A percentile compares a stretch with the other conserved stretches of the same genome.
These are phyloP conservation scores for Galeopterus variegatus DNA, from an alignment of 2,113 vertebrate genomes.

Conservation along the genomic window DNA sequence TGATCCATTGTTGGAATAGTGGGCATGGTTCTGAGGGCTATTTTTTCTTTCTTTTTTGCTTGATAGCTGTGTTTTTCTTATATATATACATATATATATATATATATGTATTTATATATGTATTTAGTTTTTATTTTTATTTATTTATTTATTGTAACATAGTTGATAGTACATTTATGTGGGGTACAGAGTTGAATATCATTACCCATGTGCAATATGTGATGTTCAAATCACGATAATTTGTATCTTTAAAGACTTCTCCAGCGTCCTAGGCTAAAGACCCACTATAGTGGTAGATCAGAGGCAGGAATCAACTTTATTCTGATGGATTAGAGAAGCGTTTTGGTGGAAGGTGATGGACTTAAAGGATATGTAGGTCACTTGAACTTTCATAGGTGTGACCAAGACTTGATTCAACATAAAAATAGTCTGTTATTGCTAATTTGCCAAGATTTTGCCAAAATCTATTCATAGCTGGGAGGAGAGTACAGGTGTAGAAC, in stretches of 20 bases:
- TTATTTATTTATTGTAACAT: no score
- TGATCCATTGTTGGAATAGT: no score
- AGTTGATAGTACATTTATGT: no score
- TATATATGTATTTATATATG: no score
- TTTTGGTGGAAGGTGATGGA: not conserved
- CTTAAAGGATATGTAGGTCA: not conserved
- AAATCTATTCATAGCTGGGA: not conserved
- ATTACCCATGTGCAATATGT: no score
- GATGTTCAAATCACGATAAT: no score
- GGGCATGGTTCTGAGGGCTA: no score
- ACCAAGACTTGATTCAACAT: not conserved
- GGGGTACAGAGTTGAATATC: no score
- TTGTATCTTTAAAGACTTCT: not conserved
- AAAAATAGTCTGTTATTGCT: not conserved
- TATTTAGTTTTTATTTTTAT: no score
- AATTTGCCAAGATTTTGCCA: not conserved
- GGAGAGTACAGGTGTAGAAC: not conserved
- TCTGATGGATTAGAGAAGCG: not conserved
- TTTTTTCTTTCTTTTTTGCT: no score
- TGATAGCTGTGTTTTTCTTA: no score
- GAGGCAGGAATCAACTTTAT: accelerated
- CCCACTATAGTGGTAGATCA: not conserved
- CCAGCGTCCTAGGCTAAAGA: not conserved
- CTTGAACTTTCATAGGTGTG: not conserved
- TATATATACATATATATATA: no score